A percentile compares a stretch with the other conserved stretches of the same genome.
Conservation (phyloP, 92 coral and sea anemone species). For the Palythoa heliodiscus region DNA sequence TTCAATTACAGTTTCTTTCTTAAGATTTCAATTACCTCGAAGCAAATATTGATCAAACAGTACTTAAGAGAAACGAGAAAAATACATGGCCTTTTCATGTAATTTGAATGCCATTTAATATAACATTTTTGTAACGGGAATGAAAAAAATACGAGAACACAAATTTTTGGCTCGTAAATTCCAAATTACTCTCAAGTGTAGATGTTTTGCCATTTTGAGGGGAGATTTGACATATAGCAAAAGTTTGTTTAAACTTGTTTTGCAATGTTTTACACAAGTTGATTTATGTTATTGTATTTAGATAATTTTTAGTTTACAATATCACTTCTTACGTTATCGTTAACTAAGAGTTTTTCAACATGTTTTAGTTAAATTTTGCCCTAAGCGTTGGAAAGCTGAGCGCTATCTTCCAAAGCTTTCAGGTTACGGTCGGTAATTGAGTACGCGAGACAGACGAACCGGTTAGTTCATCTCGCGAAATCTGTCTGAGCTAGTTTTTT, state of each 20-base stretch:
- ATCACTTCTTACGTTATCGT: conserved; percentile 13
- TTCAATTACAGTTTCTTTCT: conserved; percentile 27
- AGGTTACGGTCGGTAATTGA: background rate
- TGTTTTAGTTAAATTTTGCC: conserved; percentile 26
- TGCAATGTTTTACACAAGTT: background rate
- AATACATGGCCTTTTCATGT: background rate
- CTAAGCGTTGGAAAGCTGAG: conserved; percentile 1
- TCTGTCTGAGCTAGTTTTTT: background rate
- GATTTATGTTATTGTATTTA: background rate
- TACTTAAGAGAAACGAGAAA: conserved; percentile 1
- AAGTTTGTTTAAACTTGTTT: conserved; percentile 1
- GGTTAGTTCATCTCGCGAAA: background rate
- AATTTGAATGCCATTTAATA: background rate
- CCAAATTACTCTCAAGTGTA: background rate
- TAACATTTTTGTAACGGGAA: background rate
- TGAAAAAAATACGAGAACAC: background rate
- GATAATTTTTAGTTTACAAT: conserved; percentile 10
- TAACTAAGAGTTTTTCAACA: conserved; percentile 7
- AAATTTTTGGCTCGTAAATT: background rate
- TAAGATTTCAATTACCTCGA: conserved; percentile 35
- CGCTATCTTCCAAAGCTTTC: conserved; percentile 31
- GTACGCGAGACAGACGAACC: background rate
- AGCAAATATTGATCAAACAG: conserved; percentile 28
- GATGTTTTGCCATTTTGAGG: background rate
- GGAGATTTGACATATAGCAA: background rate